phyloP scores from a whole-genome alignment of 2,113 vertebrate species.

The Hemichromis elongatus region DNA sequence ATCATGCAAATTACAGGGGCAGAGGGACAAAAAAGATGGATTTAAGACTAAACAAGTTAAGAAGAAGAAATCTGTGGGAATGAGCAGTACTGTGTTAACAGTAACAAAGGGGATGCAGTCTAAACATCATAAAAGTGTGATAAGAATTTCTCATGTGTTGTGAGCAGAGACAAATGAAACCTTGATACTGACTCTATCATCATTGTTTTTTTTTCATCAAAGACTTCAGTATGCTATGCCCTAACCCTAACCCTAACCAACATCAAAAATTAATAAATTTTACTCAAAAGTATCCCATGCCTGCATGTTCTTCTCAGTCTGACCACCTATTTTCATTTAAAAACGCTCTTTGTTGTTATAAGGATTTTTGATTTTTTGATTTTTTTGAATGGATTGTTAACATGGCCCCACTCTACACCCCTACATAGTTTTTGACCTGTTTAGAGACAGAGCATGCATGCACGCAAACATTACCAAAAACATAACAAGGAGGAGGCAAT shows the following conservation, averaged over 20 bases:
- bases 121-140: not conserved
- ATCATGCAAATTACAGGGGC: rapidly evolving
- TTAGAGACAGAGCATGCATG: not conserved
- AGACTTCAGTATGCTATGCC: not conserved
- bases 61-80: not conserved
- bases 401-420: not conserved
- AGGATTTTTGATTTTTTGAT: too few species aligned
- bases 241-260: not conserved
- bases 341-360: not conserved
- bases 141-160: not conserved
- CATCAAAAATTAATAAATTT: not conserved
- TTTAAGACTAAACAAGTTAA: not conserved
- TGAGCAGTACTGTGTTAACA: rapidly evolving
- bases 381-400: not conserved
- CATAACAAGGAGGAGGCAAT: rapidly evolving
- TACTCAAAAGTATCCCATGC: not conserved
- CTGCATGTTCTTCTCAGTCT: rapidly evolving
- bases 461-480: not conserved
- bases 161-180: not conserved
- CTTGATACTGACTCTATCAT: rapidly evolving
- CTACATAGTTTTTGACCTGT: not conserved
- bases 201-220: not conserved
- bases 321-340: not conserved
- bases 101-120: not conserved
- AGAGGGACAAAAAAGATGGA: not conserved